Percentiles rank a stretch among this genome's conserved stretches.
These are phyloP conservation scores for Hypomecis punctinalis DNA, from an alignment of 2,888 invertebrate genomes.

Conservation along the genomic window DNA sequence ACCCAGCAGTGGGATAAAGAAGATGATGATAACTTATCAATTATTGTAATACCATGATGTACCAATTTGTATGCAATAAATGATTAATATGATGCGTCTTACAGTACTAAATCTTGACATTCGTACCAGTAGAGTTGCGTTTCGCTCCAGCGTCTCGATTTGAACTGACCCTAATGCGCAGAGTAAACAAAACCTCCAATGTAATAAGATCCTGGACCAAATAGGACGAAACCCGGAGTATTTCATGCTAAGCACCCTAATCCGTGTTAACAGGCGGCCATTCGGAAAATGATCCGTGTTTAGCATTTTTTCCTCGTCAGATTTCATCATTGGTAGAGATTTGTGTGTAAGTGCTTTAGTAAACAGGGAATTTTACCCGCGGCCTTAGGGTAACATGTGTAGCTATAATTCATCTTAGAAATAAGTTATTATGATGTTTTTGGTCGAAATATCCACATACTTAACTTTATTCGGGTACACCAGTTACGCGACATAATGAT, in stretches of 20 bases:
- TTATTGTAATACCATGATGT: too few species aligned
- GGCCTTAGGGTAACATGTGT: neutral
- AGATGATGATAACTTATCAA: too few species aligned
- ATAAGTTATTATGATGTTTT: too few species aligned
- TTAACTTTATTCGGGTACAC: too few species aligned
- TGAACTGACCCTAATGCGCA: neutral
- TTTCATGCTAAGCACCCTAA: constrained; percentile 18
- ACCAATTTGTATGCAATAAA: too few species aligned
- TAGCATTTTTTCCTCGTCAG: constrained; percentile 21
- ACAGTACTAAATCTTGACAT: too few species aligned
- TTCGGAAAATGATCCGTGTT: constrained; percentile 15
- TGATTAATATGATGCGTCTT: too few species aligned
- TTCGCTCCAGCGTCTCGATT: neutral
- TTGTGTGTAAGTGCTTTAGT: constrained; percentile 6
- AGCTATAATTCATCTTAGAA: neutral
- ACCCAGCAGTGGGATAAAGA: too few species aligned
- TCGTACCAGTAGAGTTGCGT: neutral
- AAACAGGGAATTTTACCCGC: constrained; percentile 1
- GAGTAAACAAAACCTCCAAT: constrained; percentile 8
- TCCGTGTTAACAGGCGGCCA: constrained; percentile 21
- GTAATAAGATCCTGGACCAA: constrained; percentile 10
- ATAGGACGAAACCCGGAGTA: constrained; percentile 3
- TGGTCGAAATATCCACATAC: too few species aligned
- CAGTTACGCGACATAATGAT: too few species aligned
- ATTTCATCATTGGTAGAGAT: constrained; percentile 19